Percentiles rank a stretch among this genome's conserved stretches.
Evolutionary conservation across 2,113 vertebrate species (phyloP).

Genomic region (Amazona vittata): DNA sequence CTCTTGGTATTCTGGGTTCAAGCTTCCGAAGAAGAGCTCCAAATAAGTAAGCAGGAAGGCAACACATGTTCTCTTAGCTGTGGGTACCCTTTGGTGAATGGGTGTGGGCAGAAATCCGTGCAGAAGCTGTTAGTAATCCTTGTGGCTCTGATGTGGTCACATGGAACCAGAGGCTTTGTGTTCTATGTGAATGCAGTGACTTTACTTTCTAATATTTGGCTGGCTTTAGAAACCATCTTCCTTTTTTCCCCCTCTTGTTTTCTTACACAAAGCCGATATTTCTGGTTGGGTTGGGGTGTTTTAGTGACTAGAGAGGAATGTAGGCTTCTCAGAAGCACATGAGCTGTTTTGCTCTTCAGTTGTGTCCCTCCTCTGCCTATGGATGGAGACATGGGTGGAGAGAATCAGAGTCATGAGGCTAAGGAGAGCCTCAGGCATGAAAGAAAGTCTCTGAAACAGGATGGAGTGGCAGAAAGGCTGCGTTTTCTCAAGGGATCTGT

Average conservation of each 20-base stretch:
- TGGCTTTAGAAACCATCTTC: not conserved
- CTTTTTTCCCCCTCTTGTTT: not conserved
- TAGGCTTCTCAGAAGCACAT: not conserved
- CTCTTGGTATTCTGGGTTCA: not conserved
- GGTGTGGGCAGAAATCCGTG: not conserved
- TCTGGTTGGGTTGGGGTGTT: not conserved
- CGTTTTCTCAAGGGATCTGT: not conserved
- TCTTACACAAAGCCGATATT: not conserved
- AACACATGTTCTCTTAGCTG: not conserved
- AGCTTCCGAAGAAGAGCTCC: slow-evolving; percentile 5
- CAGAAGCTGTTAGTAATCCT: slow-evolving; percentile 1
- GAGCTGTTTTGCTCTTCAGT: not conserved
- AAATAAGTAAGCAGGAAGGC: not conserved
- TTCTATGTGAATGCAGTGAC: not conserved
- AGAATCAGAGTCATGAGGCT: not conserved
- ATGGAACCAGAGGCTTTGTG: not conserved
- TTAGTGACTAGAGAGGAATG: not conserved
- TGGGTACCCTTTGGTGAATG: not conserved
- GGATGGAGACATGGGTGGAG: not conserved
- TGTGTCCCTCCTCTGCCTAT: not conserved
- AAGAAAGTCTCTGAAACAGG: not conserved
- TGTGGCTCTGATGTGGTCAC: not conserved
- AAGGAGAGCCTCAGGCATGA: not conserved
- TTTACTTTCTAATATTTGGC: slow-evolving; percentile 17
- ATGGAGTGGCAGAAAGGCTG: not conserved